These are phyloP conservation scores for Graphium colonna DNA, from an alignment of 2,888 invertebrate genomes.

Conservation along the genomic window DNA sequence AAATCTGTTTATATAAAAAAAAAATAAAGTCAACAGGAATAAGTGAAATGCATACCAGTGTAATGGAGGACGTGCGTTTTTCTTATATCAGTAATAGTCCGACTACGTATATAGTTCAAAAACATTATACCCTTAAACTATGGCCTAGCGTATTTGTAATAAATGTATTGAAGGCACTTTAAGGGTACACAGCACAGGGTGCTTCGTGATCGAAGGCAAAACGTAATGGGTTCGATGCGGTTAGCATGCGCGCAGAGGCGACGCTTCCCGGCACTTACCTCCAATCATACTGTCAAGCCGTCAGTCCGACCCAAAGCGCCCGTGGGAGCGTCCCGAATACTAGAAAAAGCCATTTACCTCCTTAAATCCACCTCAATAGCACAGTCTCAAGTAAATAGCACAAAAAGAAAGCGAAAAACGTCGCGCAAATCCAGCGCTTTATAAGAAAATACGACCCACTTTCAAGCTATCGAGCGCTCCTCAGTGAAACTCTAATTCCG, in stretches of 20 bases:
- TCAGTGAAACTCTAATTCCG: not conserved
- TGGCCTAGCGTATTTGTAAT: too few relatives aligned
- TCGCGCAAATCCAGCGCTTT: not conserved
- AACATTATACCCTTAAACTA: too few relatives aligned
- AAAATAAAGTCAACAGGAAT: too few relatives aligned
- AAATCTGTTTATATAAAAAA: too few relatives aligned
- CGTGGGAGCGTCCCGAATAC: constrained; percentile 52
- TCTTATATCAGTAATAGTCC: too few relatives aligned
- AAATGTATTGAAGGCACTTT: not conserved
- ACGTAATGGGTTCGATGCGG: constrained; percentile 58
- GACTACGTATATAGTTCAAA: too few relatives aligned
- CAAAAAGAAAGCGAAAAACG: not conserved
- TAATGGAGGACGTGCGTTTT: too few relatives aligned
- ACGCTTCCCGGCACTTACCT: constrained; percentile 56
- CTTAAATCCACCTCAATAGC: not conserved
- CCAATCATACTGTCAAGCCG: constrained; percentile 72
- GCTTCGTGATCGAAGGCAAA: constrained; percentile 65
- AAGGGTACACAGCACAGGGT: constrained; percentile 35
- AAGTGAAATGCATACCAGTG: too few relatives aligned
- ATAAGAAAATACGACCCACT: not conserved
- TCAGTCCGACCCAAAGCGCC: constrained; percentile 55
- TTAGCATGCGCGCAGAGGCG: constrained; percentile 50
- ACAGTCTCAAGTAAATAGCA: not conserved
- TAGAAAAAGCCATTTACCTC: constrained; percentile 10
- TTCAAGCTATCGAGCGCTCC: not conserved